phyloP scores from a whole-genome alignment of 1,140 invertebrate genomes.

The Arion vulgaris region DNA sequence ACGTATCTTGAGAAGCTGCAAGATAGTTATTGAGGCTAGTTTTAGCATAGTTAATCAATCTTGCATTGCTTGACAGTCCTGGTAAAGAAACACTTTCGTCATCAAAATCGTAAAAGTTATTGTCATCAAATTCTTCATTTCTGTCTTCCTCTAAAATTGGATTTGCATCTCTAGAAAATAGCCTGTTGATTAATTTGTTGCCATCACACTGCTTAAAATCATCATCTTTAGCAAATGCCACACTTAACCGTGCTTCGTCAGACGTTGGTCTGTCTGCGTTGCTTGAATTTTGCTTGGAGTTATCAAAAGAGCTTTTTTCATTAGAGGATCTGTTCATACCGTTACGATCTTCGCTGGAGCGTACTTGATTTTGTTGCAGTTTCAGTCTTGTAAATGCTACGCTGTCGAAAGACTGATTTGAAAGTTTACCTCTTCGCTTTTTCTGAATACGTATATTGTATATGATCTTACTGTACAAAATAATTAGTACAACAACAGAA shows the following conservation, averaged over 20 bases:
- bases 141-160: constrained; percentile 23
- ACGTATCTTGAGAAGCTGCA: not conserved
- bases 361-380: not conserved
- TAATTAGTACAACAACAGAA: not conserved
- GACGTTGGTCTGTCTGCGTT: not conserved
- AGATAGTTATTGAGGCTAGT: constrained; percentile 22
- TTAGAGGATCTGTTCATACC: not conserved
- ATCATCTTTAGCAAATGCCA: not conserved
- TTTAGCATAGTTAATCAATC: not conserved
- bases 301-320: not conserved
- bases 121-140: not conserved
- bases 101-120: not conserved
- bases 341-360: not conserved
- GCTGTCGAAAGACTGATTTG: not conserved
- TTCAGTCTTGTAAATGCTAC: not conserved
- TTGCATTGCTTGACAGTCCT: not conserved
- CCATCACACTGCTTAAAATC: not conserved
- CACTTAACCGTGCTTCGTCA: not conserved
- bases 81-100: not conserved
- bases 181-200: not conserved
- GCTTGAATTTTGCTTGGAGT: not conserved
- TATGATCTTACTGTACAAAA: constrained; percentile 25
- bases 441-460: constrained; percentile 22
- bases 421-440: constrained; percentile 1
- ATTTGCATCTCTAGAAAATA: constrained; percentile 32